These are phyloP conservation scores for Drosophila heteroneura DNA, from an alignment of 2,888 invertebrate species.

Conservation along the genomic window DNA sequence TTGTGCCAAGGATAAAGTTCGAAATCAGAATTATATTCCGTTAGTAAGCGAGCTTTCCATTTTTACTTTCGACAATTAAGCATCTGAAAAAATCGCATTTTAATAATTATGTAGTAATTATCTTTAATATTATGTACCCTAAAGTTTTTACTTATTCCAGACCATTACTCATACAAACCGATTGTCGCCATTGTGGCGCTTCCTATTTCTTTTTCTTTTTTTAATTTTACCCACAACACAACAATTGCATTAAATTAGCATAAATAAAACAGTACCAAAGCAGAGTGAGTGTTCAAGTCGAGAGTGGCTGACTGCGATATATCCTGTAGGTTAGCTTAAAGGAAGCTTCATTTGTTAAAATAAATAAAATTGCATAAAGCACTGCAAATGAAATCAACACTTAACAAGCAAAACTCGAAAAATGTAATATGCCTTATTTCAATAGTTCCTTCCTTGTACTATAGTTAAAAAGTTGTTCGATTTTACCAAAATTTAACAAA, in stretches of 20 bases:
- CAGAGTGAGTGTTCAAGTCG: neutral
- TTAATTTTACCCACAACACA: conserved; percentile 27
- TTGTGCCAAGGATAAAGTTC: conserved; percentile 4
- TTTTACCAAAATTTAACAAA: neutral
- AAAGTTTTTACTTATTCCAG: conserved; percentile 8
- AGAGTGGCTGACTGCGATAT: neutral
- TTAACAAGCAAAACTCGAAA: neutral
- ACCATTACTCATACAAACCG: conserved; percentile 39
- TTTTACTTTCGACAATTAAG: neutral
- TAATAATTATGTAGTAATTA: conserved; percentile 29
- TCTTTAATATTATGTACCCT: conserved; percentile 31
- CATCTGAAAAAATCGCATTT: neutral
- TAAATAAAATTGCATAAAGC: conserved; percentile 47
- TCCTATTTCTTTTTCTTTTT: conserved; percentile 1
- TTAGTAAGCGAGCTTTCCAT: neutral
- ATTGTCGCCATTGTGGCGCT: conserved; percentile 17
- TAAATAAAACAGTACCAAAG: conserved; percentile 48
- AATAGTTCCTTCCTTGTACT: neutral
- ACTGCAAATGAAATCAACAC: conserved; percentile 52
- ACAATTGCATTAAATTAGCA: conserved; percentile 70
- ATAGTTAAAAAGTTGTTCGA: neutral
- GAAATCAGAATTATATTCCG: neutral
- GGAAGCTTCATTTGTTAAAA: neutral
- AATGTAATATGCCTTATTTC: neutral
- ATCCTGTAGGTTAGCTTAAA: neutral